Evolutionary conservation across 2,797 vertebrate genomes (phyloP), one percentile per base, ranked within the genome.

Genomic region (Delichon dasypus): DNA sequence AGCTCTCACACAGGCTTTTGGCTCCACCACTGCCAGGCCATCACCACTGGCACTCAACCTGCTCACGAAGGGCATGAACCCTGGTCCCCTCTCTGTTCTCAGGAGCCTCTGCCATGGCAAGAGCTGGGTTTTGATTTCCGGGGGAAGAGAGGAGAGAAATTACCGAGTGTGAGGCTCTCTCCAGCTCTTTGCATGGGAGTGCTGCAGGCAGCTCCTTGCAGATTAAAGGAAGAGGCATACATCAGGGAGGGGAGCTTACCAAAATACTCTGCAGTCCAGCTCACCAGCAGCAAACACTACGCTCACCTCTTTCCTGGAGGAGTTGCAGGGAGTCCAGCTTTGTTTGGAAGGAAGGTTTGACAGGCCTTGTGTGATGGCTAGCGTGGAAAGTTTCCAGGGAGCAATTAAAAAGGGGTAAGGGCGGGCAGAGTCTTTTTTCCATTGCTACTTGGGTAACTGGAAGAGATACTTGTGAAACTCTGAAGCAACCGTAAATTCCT

Each of bases 21-120:
- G 21, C 53, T 54, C 17, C 7, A 4, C 68, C 7, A 4, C 68
- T 7, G 29, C 38, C 71, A 73, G 29, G 36, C n/a, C 50, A 16
- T 9, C 1, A 4, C 36, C 18, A 11, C 16, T 1, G 1, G 26
- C n/a, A 51, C 13, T 18, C 0, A 2, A 14, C 30, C 42, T 4
- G 4, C 23, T 53, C 14, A 3, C 3, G 45, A 29, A 66, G 18
- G n/a, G 6, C 30, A 30, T 1, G 16, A 60, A 7, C 18, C 16
- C 21, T 4, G 0, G 8, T 15, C 4, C 29, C 20, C 16, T 40
- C 26, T 74, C 32, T 20, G 62, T 54, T 57, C 34, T 65, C 34
- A 29, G 64, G n/a, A 78, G 18, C 32, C 73, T 30, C 83, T 54
- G 44, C 17, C 44, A 19, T 10, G 22, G 57, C 23, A n/a, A 21